A percentile compares a stretch with the other conserved stretches of the same genome.
Evolutionary conservation across 2,797 vertebrate species (phyloP).

Genomic region (Sebastes flavidus): DNA sequence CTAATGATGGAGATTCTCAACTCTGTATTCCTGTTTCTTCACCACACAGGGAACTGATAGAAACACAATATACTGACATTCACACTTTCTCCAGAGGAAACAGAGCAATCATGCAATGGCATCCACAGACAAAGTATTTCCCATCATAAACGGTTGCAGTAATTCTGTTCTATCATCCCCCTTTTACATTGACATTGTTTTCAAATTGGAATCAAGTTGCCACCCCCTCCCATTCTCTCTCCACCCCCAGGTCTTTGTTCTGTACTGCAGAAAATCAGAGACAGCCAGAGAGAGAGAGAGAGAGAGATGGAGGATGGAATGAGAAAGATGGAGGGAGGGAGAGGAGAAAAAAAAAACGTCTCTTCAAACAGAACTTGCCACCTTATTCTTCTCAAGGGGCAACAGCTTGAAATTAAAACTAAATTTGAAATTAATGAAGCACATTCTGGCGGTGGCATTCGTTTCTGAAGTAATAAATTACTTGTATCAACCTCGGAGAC

Average conservation of each 20-base stretch:
- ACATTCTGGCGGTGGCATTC: constrained; percentile 99
- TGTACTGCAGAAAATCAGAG: constrained; percentile 83
- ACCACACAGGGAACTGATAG: constrained; percentile 48
- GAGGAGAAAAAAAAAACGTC: constrained; percentile 85
- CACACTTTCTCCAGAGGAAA: constrained; percentile 44
- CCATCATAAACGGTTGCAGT: constrained; percentile 64
- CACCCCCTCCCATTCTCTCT: constrained; percentile 24
- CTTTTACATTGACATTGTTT: constrained; percentile 84
- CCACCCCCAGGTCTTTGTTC: constrained; percentile 85
- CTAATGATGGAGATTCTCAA: constrained; percentile 47
- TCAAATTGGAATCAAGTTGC: constrained; percentile 86
- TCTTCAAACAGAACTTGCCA: constrained; percentile 99
- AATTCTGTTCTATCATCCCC: constrained; percentile 69
- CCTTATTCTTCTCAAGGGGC: constrained; percentile 99
- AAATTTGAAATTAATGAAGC: constrained; percentile 99
- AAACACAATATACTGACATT: constrained; percentile 55
- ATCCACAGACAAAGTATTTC: constrained; percentile 58
- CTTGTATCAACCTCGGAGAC: constrained; percentile 99
- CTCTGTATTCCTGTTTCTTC: constrained; percentile 50
- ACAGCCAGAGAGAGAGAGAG: constrained; percentile 55
- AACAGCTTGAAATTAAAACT: constrained; percentile 99
- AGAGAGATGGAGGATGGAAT: constrained; percentile 66
- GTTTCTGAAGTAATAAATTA: constrained; percentile 99
- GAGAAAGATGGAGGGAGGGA: constrained; percentile 58
- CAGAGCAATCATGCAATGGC: constrained; percentile 53